Conservation (phyloP, 2,888 invertebrate species). For the Chrysolina haemoptera region DNA sequence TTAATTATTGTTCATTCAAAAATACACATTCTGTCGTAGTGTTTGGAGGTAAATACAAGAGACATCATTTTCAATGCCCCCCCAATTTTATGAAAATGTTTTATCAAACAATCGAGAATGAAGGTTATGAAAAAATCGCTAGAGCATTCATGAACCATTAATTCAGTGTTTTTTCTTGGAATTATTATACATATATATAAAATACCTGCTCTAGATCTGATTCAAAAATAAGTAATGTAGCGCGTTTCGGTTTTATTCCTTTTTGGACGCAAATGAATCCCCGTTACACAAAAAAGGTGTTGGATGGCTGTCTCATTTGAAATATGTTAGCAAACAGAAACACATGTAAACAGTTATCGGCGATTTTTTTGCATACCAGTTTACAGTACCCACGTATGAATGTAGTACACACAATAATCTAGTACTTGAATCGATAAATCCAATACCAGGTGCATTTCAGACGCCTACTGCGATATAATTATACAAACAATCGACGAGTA, state of each 20-base stretch:
- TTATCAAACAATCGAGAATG: too few relatives aligned
- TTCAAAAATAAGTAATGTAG: neutral
- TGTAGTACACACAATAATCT: conserved; percentile 15
- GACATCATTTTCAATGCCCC: too few relatives aligned
- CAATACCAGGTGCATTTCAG: conserved; percentile 8
- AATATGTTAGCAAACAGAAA: neutral
- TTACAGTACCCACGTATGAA: conserved; percentile 20
- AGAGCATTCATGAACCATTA: too few relatives aligned
- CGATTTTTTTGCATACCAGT: neutral
- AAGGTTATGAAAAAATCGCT: too few relatives aligned
- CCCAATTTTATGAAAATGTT: too few relatives aligned
- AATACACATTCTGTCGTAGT: too few relatives aligned
- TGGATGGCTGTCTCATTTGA: neutral
- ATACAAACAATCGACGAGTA: neutral
- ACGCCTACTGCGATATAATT: neutral
- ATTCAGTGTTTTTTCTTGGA: too few relatives aligned
- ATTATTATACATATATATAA: neutral
- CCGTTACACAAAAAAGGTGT: conserved; percentile 1
- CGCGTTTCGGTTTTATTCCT: neutral
- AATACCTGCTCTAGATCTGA: neutral
- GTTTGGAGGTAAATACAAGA: too few relatives aligned
- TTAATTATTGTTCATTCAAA: too few relatives aligned
- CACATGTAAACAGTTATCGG: conserved; percentile 12
- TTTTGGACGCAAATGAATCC: neutral
- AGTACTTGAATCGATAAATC: conserved; percentile 8